These are phyloP conservation scores for Eudasyphora cyanicolor DNA, from an alignment of 2,888 invertebrate species.

Conservation along the genomic window DNA sequence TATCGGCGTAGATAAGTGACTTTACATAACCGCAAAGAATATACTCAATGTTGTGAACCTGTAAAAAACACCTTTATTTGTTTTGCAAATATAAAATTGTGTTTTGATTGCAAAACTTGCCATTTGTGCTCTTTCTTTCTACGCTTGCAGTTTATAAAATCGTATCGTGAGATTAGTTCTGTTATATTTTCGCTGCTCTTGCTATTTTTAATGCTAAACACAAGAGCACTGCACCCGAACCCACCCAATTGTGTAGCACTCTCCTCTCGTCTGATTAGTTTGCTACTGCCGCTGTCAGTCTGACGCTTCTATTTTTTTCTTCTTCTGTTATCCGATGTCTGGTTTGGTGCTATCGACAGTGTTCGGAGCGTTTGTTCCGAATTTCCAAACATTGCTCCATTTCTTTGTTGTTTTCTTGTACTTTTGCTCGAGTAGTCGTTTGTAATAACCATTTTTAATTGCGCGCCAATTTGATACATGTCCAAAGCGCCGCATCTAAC, in stretches of 20 bases:
- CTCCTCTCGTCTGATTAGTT: conserved; percentile 21
- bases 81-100: too few species aligned
- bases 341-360: not conserved
- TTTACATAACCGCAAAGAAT: too few species aligned
- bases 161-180: not conserved
- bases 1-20: too few species aligned
- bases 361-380: not conserved
- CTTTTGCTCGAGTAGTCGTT: not conserved
- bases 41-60: too few species aligned
- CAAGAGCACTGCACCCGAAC: not conserved
- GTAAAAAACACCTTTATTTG: too few species aligned
- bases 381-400: conserved; percentile 24
- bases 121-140: too few species aligned
- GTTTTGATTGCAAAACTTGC: too few species aligned
- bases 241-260: not conserved
- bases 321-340: not conserved
- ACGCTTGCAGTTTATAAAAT: too few species aligned
- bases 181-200: not conserved
- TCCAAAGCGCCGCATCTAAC: conserved; percentile 17
- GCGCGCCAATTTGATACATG: conserved; percentile 40
- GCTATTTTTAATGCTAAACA: conserved; percentile 15
- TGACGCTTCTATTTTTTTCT: not conserved
- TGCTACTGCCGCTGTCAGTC: not conserved
- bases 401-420: conserved; percentile 14
- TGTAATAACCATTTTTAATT: conserved; percentile 31